phyloP scores from a whole-genome alignment of 2,888 invertebrate species.

The Phalera bucephala region DNA sequence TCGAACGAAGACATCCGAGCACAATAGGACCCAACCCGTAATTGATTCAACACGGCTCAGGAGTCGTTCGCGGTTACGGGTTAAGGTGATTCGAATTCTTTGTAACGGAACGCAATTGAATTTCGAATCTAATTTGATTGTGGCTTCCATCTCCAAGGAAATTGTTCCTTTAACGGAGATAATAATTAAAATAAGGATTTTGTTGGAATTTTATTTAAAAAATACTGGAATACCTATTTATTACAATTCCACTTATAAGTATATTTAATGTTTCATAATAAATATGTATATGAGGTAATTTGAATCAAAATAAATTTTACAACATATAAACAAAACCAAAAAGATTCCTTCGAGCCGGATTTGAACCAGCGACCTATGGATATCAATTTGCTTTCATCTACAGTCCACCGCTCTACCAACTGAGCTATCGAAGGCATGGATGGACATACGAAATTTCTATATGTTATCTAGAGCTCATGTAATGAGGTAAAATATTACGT shows the following conservation, averaged over 20 bases:
- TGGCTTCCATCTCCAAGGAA: constrained; percentile 5
- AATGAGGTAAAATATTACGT: constrained; percentile 2
- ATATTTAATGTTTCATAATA: too few relatives aligned
- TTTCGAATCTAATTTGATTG: constrained; percentile 46
- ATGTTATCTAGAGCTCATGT: background rate
- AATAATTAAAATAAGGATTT: too few relatives aligned
- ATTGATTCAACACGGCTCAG: constrained; percentile 67
- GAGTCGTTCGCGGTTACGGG: constrained; percentile 46
- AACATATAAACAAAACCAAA: too few relatives aligned
- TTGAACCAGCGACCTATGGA: constrained; percentile 88
- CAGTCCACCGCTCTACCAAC: constrained; percentile 81
- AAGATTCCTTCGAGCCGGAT: constrained; percentile 87
- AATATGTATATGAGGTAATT: too few relatives aligned
- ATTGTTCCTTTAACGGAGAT: background rate
- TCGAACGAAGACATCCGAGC: constrained; percentile 40
- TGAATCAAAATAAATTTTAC: too few relatives aligned
- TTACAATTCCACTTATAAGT: too few relatives aligned
- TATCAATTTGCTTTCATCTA: constrained; percentile 48
- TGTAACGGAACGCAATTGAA: constrained; percentile 49
- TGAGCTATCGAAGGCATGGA: constrained; percentile 73
- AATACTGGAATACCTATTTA: too few relatives aligned
- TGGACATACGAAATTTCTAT: background rate
- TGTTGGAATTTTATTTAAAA: too few relatives aligned
- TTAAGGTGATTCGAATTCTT: constrained; percentile 44
- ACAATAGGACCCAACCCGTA: constrained; percentile 46